These are phyloP conservation scores for Pterocles burchelli DNA, from an alignment of 2,113 vertebrate species.

Conservation along the genomic window DNA sequence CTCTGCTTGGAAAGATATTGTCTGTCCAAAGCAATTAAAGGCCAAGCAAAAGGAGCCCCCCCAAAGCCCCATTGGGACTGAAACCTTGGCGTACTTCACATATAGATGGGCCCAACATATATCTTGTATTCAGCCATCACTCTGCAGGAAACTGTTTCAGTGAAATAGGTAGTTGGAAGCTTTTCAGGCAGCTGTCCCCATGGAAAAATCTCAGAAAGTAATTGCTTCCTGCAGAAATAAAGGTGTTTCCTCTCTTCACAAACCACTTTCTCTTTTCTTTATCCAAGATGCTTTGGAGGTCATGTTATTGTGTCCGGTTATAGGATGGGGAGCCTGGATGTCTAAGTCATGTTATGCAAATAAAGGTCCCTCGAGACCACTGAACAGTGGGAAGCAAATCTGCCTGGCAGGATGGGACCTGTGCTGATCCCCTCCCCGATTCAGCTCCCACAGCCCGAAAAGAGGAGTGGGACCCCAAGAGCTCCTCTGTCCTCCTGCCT, in stretches of 20 bases:
- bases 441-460: background rate
- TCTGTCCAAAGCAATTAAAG: background rate
- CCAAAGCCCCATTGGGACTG: background rate
- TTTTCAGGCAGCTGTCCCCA: slow-evolving; percentile 45
- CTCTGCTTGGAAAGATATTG: background rate
- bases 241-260: slow-evolving; percentile 62
- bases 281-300: slow-evolving; percentile 54
- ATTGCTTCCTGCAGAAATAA: slow-evolving; percentile 69
- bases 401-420: background rate
- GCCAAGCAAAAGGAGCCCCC: background rate
- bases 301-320: slow-evolving; percentile 60
- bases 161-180: slow-evolving; percentile 55
- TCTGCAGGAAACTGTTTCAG: background rate
- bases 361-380: background rate
- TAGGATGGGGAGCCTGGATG: slow-evolving; percentile 17
- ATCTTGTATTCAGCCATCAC: slow-evolving; percentile 37
- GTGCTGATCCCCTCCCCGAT: background rate
- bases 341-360: slow-evolving; percentile 8
- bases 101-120: background rate
- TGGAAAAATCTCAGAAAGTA: slow-evolving; percentile 56
- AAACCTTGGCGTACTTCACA: background rate
- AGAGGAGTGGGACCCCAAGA: fast-evolving
- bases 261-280: slow-evolving; percentile 59
- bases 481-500: background rate
- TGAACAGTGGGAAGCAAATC: background rate